These are phyloP conservation scores for Ophioninae sp. DNA, from an alignment of 2,888 invertebrate species.

Conservation along the genomic window DNA sequence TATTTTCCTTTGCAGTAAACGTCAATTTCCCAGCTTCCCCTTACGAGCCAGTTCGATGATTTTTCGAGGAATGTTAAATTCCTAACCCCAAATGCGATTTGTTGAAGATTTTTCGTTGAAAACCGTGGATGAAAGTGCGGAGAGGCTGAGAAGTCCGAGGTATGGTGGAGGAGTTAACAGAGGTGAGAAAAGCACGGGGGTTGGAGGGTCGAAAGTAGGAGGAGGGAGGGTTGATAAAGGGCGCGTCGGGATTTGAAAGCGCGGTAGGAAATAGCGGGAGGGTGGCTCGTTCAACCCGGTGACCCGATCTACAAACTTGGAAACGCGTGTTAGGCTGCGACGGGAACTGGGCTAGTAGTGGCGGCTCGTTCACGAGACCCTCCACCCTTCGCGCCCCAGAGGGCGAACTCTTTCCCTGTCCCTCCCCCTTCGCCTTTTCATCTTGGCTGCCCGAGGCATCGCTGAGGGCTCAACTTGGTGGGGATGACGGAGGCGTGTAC, in stretches of 20 bases:
- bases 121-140: neutral
- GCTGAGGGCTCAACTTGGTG: slow-evolving; percentile 51
- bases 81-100: neutral
- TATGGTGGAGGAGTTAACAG: neutral
- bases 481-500: slow-evolving; percentile 58
- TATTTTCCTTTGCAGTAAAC: too few species aligned
- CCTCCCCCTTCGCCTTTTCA: slow-evolving; percentile 9
- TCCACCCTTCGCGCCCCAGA: slow-evolving; percentile 47
- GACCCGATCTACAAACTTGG: slow-evolving; percentile 75
- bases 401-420: slow-evolving; percentile 47
- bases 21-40: too few species aligned
- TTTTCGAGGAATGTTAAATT: neutral
- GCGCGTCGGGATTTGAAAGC: slow-evolving; percentile 52
- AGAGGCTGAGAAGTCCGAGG: neutral
- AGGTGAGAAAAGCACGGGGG: slow-evolving; percentile 9
- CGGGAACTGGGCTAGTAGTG: slow-evolving; percentile 78
- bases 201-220: slow-evolving; percentile 11
- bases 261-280: slow-evolving; percentile 33
- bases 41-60: neutral
- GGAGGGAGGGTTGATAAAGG: slow-evolving; percentile 37
- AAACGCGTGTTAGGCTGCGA: slow-evolving; percentile 67
- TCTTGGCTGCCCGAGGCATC: slow-evolving; percentile 7
- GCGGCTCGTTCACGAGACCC: slow-evolving; percentile 53
- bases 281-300: slow-evolving; percentile 73
- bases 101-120: neutral